These are phyloP conservation scores for Myotis planiceps DNA, from an alignment of 2,797 vertebrate species.

Conservation along the genomic window DNA sequence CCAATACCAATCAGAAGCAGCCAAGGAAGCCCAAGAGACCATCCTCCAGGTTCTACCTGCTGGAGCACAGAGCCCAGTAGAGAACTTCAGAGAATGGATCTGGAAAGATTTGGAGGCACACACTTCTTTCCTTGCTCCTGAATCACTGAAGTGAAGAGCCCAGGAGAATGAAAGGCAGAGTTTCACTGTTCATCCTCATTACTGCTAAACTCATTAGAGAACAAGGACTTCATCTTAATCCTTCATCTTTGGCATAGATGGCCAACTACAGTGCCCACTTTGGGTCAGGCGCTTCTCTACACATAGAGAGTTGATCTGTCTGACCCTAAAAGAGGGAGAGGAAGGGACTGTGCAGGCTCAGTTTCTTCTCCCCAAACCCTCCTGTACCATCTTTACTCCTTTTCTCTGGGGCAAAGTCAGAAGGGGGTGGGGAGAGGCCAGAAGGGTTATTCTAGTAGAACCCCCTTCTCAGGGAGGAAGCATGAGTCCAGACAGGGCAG, in stretches of 20 bases:
- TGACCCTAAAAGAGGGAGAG: not conserved
- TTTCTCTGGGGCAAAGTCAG: not conserved
- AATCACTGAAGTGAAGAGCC: not conserved
- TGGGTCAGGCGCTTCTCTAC: not conserved
- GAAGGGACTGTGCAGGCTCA: not conserved
- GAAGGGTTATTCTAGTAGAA: not conserved
- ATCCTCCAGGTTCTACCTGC: not conserved
- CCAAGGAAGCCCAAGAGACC: not conserved
- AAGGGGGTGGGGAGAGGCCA: rapidly evolving
- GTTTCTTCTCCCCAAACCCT: not conserved
- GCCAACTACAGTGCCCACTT: not conserved
- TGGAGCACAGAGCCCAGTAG: not conserved
- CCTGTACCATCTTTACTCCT: not conserved
- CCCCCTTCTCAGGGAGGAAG: not conserved
- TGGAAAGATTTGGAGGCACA: not conserved
- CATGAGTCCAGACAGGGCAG: not conserved
- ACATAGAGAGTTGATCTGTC: not conserved
- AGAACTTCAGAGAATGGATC: not conserved
- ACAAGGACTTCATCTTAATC: not conserved
- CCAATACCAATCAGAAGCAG: not conserved
- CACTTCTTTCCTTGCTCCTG: not conserved
- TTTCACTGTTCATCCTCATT: not conserved
- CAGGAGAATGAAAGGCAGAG: not conserved
- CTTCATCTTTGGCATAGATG: not conserved
- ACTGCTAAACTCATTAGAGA: not conserved